phyloP scores from a whole-genome alignment of 1,140 invertebrate genomes.

The Adelges cooleyi region DNA sequence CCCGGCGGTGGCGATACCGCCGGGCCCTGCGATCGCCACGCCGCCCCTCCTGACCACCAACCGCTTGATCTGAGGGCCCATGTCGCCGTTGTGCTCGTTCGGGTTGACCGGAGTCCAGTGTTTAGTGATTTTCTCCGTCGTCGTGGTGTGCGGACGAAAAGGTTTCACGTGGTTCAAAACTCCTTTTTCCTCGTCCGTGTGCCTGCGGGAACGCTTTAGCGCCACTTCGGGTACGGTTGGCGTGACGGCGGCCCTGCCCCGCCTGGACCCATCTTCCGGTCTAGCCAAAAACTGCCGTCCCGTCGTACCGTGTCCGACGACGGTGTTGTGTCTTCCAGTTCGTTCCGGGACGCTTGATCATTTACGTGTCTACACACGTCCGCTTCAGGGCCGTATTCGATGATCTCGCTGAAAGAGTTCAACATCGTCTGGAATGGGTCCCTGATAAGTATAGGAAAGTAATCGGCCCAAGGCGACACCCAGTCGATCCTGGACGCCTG shows the following conservation, averaged over 20 bases:
- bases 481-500: neutral
- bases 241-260: too few species aligned
- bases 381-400: constrained; percentile 46
- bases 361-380: constrained; percentile 38
- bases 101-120: neutral
- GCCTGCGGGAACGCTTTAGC: neutral
- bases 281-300: too few species aligned
- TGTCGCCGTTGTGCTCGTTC: constrained; percentile 28
- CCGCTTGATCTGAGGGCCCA: constrained; percentile 51
- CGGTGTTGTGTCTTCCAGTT: neutral
- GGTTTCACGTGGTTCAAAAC: constrained; percentile 1
- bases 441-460: constrained; percentile 46
- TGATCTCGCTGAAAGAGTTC: constrained; percentile 38
- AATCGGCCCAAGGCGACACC: constrained; percentile 29
- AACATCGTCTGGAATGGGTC: constrained; percentile 42
- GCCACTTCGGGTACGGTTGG: neutral
- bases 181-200: neutral
- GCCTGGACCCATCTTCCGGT: too few species aligned
- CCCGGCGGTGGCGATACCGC: constrained; percentile 58
- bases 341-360: neutral
- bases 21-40: constrained; percentile 60
- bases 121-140: neutral
- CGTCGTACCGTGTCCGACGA: too few species aligned
- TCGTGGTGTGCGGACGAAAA: constrained; percentile 34
- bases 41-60: constrained; percentile 54